phyloP scores from a whole-genome alignment of 30 jellyfish, hydroid and myxozoan genomes.

The Cassiopea xamachana region DNA sequence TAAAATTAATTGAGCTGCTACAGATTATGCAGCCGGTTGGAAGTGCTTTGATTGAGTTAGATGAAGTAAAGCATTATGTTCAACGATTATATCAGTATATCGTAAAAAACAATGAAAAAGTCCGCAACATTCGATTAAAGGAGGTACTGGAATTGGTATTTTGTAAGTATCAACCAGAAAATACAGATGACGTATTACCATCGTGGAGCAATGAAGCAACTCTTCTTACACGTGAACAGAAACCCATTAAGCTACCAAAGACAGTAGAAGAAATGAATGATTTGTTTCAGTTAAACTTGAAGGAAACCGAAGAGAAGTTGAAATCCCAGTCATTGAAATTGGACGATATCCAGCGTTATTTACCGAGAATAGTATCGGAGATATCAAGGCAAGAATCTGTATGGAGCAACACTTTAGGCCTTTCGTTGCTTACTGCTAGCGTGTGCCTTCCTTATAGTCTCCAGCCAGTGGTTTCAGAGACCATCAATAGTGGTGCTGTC shows the following conservation, averaged over 20 bases:
- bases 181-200: background rate
- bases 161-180: constrained; percentile 16
- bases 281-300: constrained; percentile 15
- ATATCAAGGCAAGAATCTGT: constrained; percentile 77
- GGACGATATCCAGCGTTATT: constrained; percentile 56
- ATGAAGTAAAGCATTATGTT: constrained; percentile 64
- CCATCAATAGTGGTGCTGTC: background rate
- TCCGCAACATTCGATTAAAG: constrained; percentile 38
- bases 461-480: background rate
- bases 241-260: background rate
- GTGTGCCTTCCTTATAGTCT: constrained; percentile 49
- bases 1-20: constrained; percentile 72
- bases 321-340: constrained; percentile 57
- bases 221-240: background rate
- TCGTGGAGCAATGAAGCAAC: background rate
- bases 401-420: constrained; percentile 80
- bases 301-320: constrained; percentile 31
- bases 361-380: constrained; percentile 84
- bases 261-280: background rate
- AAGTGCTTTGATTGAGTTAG: constrained; percentile 38
- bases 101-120: constrained; percentile 7
- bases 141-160: constrained; percentile 54
- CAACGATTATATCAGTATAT: constrained; percentile 56
- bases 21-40: constrained; percentile 71
- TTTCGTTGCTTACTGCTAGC: constrained; percentile 68